Evolutionary conservation across 2,888 invertebrate species (phyloP).

Genomic region (Patella pellucida): DNA sequence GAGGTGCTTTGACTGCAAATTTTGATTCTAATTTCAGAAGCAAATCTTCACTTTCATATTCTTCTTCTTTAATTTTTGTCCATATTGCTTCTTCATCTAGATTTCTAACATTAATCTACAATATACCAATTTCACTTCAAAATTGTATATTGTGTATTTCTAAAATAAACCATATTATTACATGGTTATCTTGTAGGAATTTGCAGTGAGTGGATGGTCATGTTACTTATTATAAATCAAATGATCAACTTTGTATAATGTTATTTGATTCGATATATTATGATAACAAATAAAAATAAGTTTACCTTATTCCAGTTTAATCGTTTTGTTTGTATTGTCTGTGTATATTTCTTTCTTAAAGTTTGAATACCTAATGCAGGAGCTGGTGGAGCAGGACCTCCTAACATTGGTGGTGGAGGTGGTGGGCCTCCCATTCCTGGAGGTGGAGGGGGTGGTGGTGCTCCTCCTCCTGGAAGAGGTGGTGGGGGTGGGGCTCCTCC

Average conservation of each 20-base stretch:
- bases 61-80: conserved; percentile 93
- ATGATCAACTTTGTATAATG: no score
- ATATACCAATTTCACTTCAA: background rate
- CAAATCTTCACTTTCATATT: conserved; percentile 83
- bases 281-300: background rate
- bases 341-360: conserved; percentile 92
- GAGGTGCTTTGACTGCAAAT: conserved; percentile 85
- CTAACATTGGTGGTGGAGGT: conserved; percentile 73
- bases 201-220: no score
- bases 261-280: no score
- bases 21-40: conserved; percentile 84
- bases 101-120: conserved; percentile 85
- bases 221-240: no score
- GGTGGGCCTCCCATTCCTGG: conserved; percentile 31
- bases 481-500: conserved; percentile 71
- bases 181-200: background rate
- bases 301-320: conserved; percentile 93
- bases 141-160: background rate
- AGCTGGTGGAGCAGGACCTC: conserved; percentile 59
- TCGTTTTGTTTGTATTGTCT: conserved; percentile 88
- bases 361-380: conserved; percentile 75
- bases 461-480: conserved; percentile 73
- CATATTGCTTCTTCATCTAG: conserved; percentile 95
- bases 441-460: conserved; percentile 72
- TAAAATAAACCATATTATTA: background rate